Percentiles rank a stretch among this genome's conserved stretches.
Conservation (phyloP, 2,113 vertebrate species). For the Acrocephalus arundinaceus region DNA sequence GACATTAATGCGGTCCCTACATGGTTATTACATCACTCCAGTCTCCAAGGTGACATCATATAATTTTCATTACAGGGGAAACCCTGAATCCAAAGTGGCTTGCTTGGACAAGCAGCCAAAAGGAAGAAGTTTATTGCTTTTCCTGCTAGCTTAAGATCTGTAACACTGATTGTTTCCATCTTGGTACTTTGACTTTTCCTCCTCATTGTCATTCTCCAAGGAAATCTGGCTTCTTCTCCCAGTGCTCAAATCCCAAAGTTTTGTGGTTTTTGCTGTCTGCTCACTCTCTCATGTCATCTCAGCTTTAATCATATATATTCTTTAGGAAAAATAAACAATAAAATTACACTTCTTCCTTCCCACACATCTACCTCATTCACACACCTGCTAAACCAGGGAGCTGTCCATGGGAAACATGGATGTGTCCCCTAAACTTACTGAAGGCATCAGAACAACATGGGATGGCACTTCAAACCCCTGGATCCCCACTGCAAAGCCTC, state of each 20-base stretch:
- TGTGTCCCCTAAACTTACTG: background rate
- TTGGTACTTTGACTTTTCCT: background rate
- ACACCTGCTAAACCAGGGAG: background rate
- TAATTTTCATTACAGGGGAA: background rate
- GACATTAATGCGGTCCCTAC: background rate
- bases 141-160: background rate
- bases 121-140: background rate
- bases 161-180: background rate
- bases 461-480: background rate
- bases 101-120: constrained; percentile 4
- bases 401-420: fast-evolving
- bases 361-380: background rate
- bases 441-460: background rate
- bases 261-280: background rate
- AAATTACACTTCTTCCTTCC: background rate
- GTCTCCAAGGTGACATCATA: background rate
- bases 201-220: background rate
- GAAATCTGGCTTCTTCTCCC: background rate
- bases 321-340: background rate
- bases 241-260: background rate
- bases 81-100: background rate
- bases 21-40: constrained; percentile 7
- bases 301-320: background rate
- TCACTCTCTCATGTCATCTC: background rate
- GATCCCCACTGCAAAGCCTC: background rate